These are phyloP conservation scores for Phalacrocorax aristotelis DNA, from an alignment of 2,113 vertebrate genomes.

Conservation along the genomic window DNA sequence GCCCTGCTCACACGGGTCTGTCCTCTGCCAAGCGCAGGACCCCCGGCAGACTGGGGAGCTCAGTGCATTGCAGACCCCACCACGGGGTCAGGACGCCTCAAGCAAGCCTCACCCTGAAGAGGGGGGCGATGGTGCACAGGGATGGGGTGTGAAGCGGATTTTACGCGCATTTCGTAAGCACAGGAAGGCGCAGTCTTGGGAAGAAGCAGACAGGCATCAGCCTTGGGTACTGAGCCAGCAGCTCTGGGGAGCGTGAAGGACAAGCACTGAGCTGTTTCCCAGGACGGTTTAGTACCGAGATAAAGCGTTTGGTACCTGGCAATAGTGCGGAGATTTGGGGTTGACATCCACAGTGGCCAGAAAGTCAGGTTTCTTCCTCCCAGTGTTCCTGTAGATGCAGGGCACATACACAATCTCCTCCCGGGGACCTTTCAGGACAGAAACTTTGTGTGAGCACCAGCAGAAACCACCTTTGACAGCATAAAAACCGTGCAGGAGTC, in stretches of 20 bases:
- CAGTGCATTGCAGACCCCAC: accelerated
- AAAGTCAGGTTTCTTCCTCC: slow-evolving; percentile 83
- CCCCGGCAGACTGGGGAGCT: neutral
- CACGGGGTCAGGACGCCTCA: too few relatives aligned
- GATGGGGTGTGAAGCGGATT: accelerated
- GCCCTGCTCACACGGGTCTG: too few relatives aligned
- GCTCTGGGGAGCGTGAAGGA: neutral
- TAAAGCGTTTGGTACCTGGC: slow-evolving; percentile 73
- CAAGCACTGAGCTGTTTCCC: neutral
- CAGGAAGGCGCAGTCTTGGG: neutral
- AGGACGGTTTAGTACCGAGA: accelerated
- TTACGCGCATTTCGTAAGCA: accelerated
- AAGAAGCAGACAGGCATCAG: neutral
- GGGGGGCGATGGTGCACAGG: neutral
- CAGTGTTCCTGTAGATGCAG: slow-evolving; percentile 90
- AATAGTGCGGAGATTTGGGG: slow-evolving; percentile 81
- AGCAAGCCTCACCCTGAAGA: neutral
- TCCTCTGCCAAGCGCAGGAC: neutral
- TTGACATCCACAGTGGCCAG: slow-evolving; percentile 90
- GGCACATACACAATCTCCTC: slow-evolving; percentile 91
- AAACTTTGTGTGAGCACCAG: neutral
- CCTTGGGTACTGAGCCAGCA: neutral
- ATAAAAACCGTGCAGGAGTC: neutral
- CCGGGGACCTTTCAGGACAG: slow-evolving; percentile 74
- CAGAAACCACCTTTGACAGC: neutral